A percentile compares a stretch with the other conserved stretches of the same genome.
Conservation (phyloP, 2,797 vertebrate species). For the Sebastolobus alascanus region DNA sequence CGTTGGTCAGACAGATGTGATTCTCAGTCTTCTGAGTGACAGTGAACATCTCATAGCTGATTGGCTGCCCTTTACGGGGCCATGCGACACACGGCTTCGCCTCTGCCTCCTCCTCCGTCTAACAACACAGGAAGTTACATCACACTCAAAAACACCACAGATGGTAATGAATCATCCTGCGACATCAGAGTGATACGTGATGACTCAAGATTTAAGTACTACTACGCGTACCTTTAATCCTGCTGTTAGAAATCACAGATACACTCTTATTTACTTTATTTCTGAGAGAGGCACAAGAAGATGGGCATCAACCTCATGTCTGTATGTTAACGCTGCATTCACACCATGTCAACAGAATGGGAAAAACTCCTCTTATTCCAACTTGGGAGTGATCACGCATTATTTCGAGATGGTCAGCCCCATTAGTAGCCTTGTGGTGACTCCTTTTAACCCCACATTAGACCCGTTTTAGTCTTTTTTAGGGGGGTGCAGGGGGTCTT, state of each 20-base stretch:
- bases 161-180: neutral
- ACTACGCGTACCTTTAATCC: neutral
- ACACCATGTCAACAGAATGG: neutral
- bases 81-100: slow-evolving; percentile 85
- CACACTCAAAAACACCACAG: neutral
- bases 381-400: accelerated
- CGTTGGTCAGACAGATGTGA: slow-evolving; percentile 91
- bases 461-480: too few relatives aligned
- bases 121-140: slow-evolving; percentile 42
- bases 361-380: neutral
- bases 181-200: neutral
- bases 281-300: too few relatives aligned
- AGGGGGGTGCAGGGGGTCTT: too few relatives aligned
- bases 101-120: slow-evolving; percentile 87
- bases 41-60: slow-evolving; percentile 91
- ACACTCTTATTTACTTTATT: neutral
- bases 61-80: slow-evolving; percentile 91
- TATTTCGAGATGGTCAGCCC: neutral
- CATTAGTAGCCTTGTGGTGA: neutral
- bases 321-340: too few relatives aligned
- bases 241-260: neutral
- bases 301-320: neutral
- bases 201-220: neutral
- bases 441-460: neutral
- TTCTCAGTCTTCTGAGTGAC: slow-evolving; percentile 91